A percentile compares a stretch with the other conserved stretches of the same genome.
Evolutionary conservation across 2,113 vertebrate species (phyloP).

Genomic region (Neogobius melanostomus): DNA sequence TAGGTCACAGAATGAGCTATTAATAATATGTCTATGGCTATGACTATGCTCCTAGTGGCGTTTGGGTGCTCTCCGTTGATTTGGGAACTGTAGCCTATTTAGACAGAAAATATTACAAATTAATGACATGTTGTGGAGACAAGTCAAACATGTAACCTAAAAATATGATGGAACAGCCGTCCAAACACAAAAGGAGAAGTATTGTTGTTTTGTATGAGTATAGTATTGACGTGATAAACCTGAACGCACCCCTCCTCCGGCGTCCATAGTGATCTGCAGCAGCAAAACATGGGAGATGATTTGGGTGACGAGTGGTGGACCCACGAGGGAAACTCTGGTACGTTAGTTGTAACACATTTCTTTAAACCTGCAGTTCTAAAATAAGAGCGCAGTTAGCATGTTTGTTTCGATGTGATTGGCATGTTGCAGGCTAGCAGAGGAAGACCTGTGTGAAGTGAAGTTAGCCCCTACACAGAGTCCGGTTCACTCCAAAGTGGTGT

Average conservation of each 20-base stretch:
- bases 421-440: too few species aligned
- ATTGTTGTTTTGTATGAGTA: background rate
- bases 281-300: constrained; percentile 69
- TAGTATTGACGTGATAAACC: background rate
- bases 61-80: background rate
- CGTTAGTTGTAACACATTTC: background rate
- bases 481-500: too few species aligned
- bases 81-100: background rate
- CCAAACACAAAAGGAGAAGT: background rate
- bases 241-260: constrained; percentile 57
- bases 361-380: background rate
- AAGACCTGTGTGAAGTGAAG: too few species aligned
- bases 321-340: constrained; percentile 48
- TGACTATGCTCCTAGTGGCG: too few species aligned
- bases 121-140: background rate
- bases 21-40: too few species aligned
- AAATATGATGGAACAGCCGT: background rate
- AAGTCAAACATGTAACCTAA: background rate
- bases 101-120: background rate
- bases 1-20: too few species aligned
- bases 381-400: background rate
- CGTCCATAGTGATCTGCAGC: constrained; percentile 39
- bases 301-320: constrained; percentile 72
- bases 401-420: too few species aligned
- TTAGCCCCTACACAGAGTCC: too few species aligned